phyloP scores from a whole-genome alignment of 2,888 invertebrate genomes.

The Zootermopsis nevadensis region DNA sequence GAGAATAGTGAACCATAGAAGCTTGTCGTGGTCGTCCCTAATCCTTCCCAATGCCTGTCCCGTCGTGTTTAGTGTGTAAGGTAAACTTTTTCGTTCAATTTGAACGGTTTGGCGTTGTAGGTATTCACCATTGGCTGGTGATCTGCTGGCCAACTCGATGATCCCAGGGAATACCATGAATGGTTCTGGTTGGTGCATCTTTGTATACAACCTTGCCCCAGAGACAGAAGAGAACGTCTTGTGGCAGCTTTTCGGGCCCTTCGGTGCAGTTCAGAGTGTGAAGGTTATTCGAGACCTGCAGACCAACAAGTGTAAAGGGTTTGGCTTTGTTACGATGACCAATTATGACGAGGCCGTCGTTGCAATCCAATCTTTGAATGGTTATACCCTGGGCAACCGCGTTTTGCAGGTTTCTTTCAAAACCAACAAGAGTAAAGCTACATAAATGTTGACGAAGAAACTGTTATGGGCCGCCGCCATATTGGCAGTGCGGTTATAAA shows the following conservation, averaged over 20 bases:
- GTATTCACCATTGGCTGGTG: slow-evolving; percentile 86
- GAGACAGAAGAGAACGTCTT: slow-evolving; percentile 92
- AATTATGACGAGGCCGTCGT: slow-evolving; percentile 97
- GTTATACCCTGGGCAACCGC: slow-evolving; percentile 94
- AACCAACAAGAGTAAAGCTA: slow-evolving; percentile 85
- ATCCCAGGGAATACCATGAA: slow-evolving; percentile 88
- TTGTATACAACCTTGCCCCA: slow-evolving; percentile 91
- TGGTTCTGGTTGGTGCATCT: slow-evolving; percentile 92
- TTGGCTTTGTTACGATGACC: slow-evolving; percentile 98
- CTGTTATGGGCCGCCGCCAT: slow-evolving; percentile 54
- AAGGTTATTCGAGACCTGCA: slow-evolving; percentile 96
- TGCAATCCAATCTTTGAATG: slow-evolving; percentile 96
- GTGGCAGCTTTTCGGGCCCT: slow-evolving; percentile 97
- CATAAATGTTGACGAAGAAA: slow-evolving; percentile 54
- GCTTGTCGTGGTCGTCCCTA: not conserved
- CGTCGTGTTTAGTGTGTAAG: not conserved
- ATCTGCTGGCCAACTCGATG: slow-evolving; percentile 81
- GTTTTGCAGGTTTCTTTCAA: slow-evolving; percentile 98
- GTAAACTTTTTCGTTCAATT: slow-evolving; percentile 40
- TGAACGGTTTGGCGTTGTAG: slow-evolving; percentile 61
- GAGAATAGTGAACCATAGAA: not conserved
- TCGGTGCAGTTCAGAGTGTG: slow-evolving; percentile 96
- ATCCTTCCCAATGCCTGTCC: not conserved
- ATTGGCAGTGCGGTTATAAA: slow-evolving; percentile 54
- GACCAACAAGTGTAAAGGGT: slow-evolving; percentile 98